Conservation (phyloP, 2,888 invertebrate species). For the Andrena chrysosceles region DNA sequence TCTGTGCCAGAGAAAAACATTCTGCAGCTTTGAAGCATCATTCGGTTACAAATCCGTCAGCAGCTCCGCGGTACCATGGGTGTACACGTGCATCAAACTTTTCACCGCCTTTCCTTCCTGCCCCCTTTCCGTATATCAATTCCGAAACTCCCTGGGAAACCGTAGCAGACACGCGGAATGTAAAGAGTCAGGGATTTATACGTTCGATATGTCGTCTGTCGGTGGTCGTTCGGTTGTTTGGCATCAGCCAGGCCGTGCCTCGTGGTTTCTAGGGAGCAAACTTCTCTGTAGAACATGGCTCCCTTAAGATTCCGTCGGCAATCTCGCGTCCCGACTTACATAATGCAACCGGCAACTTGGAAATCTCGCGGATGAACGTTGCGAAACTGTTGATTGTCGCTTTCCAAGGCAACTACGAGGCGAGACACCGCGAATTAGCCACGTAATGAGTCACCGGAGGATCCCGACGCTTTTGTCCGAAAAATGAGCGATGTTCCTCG, state of each 20-base stretch:
- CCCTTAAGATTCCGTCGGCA: slow-evolving; percentile 46
- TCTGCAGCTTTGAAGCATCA: background rate
- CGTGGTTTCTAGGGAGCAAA: slow-evolving; percentile 19
- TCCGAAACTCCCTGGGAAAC: slow-evolving; percentile 19
- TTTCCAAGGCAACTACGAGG: slow-evolving; percentile 1
- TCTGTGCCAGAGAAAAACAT: background rate
- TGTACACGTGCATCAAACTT: slow-evolving; percentile 25
- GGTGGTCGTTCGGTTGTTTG: slow-evolving; percentile 41
- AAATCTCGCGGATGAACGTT: slow-evolving; percentile 41
- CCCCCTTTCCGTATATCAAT: slow-evolving; percentile 28
- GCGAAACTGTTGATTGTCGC: slow-evolving; percentile 41
- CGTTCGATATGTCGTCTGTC: slow-evolving; percentile 44
- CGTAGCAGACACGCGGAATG: slow-evolving; percentile 7
- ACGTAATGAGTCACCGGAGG: background rate
- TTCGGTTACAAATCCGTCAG: slow-evolving; percentile 1
- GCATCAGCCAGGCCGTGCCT: background rate
- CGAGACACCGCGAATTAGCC: background rate
- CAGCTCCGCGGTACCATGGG: background rate
- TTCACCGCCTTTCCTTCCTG: background rate
- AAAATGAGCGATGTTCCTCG: background rate
- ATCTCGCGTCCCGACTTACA: slow-evolving; percentile 35
- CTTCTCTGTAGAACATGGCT: slow-evolving; percentile 32
- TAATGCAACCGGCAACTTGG: slow-evolving; percentile 50
- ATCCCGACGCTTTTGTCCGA: background rate
- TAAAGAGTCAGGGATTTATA: slow-evolving; percentile 40